Evolutionary conservation across 2,888 invertebrate genomes (phyloP).

Genomic region (Brachycybe producta): DNA sequence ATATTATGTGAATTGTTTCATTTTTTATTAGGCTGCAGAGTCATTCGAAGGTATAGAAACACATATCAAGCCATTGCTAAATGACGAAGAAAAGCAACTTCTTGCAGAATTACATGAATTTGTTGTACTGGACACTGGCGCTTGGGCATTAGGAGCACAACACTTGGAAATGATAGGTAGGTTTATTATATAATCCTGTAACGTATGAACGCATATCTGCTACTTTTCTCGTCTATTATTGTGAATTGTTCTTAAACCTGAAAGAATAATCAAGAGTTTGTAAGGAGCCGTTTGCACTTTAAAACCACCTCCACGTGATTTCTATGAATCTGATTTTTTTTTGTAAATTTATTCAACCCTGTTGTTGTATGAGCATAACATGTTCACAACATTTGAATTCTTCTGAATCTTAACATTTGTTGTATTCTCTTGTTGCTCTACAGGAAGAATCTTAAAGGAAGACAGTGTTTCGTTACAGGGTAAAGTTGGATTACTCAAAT

Average conservation of each 20-base stretch:
- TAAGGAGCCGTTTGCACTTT: too few relatives aligned
- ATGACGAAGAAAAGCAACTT: conserved; percentile 58
- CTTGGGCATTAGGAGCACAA: conserved; percentile 81
- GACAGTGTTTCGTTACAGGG: conserved; percentile 20
- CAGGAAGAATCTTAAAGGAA: conserved; percentile 24
- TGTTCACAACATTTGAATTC: too few relatives aligned
- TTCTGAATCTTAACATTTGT: conserved; percentile 8
- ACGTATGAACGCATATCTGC: background rate
- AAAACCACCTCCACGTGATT: too few relatives aligned
- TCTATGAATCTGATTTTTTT: too few relatives aligned
- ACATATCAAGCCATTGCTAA: conserved; percentile 55
- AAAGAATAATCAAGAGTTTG: conserved; percentile 22
- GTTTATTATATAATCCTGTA: too few relatives aligned
- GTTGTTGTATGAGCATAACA: too few relatives aligned
- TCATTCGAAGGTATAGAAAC: conserved; percentile 53
- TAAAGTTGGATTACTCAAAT: conserved; percentile 22
- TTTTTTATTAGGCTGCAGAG: conserved; percentile 34
- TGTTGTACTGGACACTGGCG: conserved; percentile 74
- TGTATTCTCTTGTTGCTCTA: conserved; percentile 2
- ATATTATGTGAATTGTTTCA: conserved; percentile 35
- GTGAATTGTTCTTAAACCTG: conserved; percentile 48
- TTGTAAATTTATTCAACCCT: too few relatives aligned
- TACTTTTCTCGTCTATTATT: conserved; percentile 28
- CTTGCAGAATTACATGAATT: conserved; percentile 76
- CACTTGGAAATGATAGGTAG: conserved; percentile 68